Evolutionary conservation across 2,888 invertebrate species (phyloP).

Genomic region (Boloria selene): DNA sequence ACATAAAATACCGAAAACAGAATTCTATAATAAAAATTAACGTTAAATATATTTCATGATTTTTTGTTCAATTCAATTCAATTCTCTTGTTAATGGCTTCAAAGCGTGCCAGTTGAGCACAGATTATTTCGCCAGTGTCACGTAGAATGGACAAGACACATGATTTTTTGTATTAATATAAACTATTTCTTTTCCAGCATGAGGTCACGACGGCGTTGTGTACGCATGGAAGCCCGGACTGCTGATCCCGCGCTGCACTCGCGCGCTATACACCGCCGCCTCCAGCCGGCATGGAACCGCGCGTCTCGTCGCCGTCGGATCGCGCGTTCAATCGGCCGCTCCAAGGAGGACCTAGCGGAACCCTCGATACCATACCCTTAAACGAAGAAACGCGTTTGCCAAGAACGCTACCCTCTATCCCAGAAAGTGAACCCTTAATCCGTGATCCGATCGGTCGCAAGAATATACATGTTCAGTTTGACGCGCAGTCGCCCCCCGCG

Average conservation of each 20-base stretch:
- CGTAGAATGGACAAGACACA: no score
- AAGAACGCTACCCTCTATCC: conserved; percentile 66
- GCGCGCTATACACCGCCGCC: conserved; percentile 69
- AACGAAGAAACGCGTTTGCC: conserved; percentile 66
- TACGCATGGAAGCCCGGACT: conserved; percentile 78
- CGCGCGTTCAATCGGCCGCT: conserved; percentile 67
- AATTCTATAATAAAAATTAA: no score
- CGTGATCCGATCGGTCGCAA: conserved; percentile 55
- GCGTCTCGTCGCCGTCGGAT: conserved; percentile 69
- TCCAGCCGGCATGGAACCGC: conserved; percentile 74
- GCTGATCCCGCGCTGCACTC: conserved; percentile 71
- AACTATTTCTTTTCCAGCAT: conserved; percentile 65
- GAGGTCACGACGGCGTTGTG: conserved; percentile 77
- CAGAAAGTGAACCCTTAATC: conserved; percentile 72
- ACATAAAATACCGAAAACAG: no score
- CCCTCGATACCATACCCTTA: conserved; percentile 61
- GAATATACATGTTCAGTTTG: conserved; percentile 83
- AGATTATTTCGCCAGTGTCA: no score
- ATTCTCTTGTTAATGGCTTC: no score
- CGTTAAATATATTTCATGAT: not conserved
- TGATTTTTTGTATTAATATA: not conserved
- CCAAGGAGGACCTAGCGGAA: conserved; percentile 76
- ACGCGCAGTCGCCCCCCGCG: conserved; percentile 72
- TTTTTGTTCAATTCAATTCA: no score
- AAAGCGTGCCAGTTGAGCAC: no score